Evolutionary conservation across 2,113 vertebrate species (phyloP).

Genomic region (Ammodytes marinus): DNA sequence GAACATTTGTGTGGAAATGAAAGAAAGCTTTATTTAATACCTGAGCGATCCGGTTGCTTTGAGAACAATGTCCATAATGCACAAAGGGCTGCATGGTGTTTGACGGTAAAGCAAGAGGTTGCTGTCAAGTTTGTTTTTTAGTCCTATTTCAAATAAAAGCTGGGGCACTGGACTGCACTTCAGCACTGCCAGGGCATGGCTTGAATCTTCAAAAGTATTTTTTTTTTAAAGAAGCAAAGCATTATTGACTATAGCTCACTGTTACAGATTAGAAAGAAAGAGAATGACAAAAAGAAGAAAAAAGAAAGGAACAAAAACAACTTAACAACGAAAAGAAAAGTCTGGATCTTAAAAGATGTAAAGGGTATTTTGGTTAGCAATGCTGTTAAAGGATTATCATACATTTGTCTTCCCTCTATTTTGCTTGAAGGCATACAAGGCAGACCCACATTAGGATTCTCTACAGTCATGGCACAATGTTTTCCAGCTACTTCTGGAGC

Average conservation of each 20-base stretch:
- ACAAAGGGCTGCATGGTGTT: conserved; percentile 7
- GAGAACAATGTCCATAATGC: conserved; percentile 18
- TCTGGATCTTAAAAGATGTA: not conserved
- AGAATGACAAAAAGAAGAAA: not conserved
- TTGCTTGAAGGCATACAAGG: conserved; percentile 30
- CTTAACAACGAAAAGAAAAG: not conserved
- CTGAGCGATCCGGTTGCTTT: not conserved
- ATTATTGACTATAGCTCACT: not conserved
- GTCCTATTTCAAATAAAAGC: conserved; percentile 34
- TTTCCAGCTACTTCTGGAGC: conserved; percentile 1
- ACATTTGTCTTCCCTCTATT: not conserved
- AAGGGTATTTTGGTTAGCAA: not conserved
- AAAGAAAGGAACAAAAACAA: not conserved
- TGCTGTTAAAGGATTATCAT: conserved; percentile 35
- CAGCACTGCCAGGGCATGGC: conserved; percentile 37
- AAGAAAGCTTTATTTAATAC: conserved; percentile 20
- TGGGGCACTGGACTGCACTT: conserved; percentile 6
- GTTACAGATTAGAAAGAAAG: not conserved
- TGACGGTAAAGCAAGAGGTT: not conserved
- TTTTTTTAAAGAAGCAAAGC: not conserved
- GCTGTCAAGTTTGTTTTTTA: conserved; percentile 42
- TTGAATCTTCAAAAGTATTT: conserved; percentile 6
- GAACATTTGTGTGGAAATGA: conserved; percentile 1
- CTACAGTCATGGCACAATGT: conserved; percentile 1
- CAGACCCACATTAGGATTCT: conserved; percentile 11